These are phyloP conservation scores for Coptodon rendalli DNA, from an alignment of 2,113 vertebrate genomes.

Conservation along the genomic window DNA sequence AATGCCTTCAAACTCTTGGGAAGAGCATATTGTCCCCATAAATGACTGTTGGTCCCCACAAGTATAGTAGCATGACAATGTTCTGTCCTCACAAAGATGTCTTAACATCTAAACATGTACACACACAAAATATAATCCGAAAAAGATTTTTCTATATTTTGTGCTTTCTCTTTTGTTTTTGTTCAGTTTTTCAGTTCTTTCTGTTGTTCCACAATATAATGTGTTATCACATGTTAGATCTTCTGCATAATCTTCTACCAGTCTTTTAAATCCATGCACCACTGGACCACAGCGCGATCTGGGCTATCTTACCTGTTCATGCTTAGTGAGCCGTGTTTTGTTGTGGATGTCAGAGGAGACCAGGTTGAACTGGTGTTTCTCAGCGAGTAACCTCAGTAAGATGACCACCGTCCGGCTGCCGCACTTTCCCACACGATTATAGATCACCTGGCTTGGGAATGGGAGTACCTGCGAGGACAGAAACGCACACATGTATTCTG, in stretches of 20 bases:
- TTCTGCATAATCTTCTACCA: neutral
- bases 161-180: neutral
- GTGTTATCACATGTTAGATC: neutral
- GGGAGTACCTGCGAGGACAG: conserved; percentile 79
- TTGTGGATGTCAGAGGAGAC: conserved; percentile 98
- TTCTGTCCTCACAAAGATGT: neutral
- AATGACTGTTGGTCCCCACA: neutral
- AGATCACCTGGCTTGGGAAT: conserved; percentile 98
- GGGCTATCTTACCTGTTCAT: conserved; percentile 82
- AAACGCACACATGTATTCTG: neutral
- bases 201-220: neutral
- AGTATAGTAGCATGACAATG: neutral
- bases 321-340: conserved; percentile 94
- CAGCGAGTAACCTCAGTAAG: conserved; percentile 87
- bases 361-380: conserved; percentile 91
- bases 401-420: conserved; percentile 96
- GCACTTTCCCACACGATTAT: conserved; percentile 97
- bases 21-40: neutral
- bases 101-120: neutral
- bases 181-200: neutral
- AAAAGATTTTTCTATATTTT: neutral
- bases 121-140: neutral
- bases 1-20: neutral
- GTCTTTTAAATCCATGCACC: neutral
- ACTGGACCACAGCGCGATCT: neutral